A percentile compares a stretch with the other conserved stretches of the same genome.
Evolutionary conservation across 2,113 vertebrate species (phyloP).

Genomic region (Oncorhynchus keta): DNA sequence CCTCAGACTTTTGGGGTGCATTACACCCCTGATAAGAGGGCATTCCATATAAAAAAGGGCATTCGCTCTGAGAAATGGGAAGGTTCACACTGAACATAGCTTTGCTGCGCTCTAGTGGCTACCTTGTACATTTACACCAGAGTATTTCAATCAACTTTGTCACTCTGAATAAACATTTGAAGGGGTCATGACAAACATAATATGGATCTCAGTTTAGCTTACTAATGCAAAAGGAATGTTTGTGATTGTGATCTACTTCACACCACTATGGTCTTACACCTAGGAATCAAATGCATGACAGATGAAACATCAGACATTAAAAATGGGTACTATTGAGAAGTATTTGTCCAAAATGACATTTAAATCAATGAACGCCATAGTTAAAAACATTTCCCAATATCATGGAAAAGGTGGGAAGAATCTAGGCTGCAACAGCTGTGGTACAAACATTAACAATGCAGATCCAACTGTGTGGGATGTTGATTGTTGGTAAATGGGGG

Average conservation of each 20-base stretch:
- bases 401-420: not conserved
- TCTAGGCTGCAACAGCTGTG: not conserved
- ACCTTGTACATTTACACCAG: not conserved
- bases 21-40: too few relatives aligned
- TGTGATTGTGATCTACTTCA: not conserved
- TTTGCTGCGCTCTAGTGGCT: slow-evolving; percentile 17
- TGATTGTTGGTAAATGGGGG: not conserved
- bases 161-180: too few relatives aligned
- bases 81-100: not conserved
- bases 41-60: not conserved
- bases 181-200: not conserved
- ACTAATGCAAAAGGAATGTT: not conserved
- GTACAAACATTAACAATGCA: not conserved
- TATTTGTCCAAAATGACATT: not conserved
- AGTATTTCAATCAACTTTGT: not conserved
- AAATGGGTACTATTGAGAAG: not conserved
- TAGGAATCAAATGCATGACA: not conserved
- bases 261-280: not conserved
- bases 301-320: not conserved
- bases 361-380: too few relatives aligned
- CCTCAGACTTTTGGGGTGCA: too few relatives aligned
- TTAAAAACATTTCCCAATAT: not conserved
- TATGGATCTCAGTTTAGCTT: not conserved
- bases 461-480: not conserved
- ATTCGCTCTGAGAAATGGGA: not conserved